Percentiles rank a stretch among this genome's conserved stretches.
Evolutionary conservation across 2,797 vertebrate species (phyloP).

Genomic region (Mallotus villosus): DNA sequence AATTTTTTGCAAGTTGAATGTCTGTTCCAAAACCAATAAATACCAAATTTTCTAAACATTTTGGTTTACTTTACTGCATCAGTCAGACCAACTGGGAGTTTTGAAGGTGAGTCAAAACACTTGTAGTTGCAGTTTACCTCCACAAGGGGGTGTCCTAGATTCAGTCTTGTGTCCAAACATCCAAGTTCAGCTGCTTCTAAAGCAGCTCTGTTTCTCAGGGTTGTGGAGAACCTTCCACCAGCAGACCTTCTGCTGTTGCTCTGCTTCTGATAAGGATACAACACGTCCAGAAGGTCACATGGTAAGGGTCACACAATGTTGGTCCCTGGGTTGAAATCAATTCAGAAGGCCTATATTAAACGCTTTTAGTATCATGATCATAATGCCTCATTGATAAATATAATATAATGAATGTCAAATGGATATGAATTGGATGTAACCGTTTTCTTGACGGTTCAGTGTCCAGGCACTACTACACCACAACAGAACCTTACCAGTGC

Average conservation of each 20-base stretch:
- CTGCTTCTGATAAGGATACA: neutral
- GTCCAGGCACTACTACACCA: too few species aligned
- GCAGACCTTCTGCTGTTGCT: neutral
- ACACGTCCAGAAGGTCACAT: neutral
- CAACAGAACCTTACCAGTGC: too few species aligned
- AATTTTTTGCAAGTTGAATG: conserved; percentile 29
- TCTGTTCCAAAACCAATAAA: conserved; percentile 47
- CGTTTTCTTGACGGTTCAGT: too few species aligned
- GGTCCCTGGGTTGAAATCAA: too few species aligned
- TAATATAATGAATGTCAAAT: too few species aligned
- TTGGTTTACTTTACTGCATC: neutral
- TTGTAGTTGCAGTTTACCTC: neutral
- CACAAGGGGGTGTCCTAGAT: conserved; percentile 56
- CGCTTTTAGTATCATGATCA: too few species aligned
- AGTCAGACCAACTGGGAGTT: neutral
- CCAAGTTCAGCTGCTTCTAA: neutral
- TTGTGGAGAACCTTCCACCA: neutral
- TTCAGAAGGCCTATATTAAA: too few species aligned
- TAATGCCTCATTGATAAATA: too few species aligned
- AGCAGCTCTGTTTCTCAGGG: neutral
- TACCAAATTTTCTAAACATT: neutral
- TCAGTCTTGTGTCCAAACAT: neutral
- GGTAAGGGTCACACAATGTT: neutral
- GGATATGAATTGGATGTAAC: too few species aligned
- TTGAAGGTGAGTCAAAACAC: neutral